A percentile compares a stretch with the other conserved stretches of the same genome.
phyloP scores from a whole-genome alignment of 1,140 invertebrate species.

The Nixonia krombeini region DNA sequence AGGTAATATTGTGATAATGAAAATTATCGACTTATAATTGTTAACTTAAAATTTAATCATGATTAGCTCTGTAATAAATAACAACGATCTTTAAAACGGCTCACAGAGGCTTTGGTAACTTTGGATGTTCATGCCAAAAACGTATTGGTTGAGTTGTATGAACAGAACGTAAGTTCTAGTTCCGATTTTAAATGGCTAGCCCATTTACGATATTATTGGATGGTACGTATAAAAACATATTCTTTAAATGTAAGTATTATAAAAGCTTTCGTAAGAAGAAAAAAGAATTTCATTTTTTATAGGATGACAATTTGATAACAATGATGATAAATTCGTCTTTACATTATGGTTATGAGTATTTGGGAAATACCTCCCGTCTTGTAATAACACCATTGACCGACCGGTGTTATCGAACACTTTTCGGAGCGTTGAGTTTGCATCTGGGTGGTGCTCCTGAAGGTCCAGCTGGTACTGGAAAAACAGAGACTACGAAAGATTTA shows the following conservation, averaged over 20 bases:
- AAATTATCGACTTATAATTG: too few relatives aligned
- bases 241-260: not conserved
- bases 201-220: slow-evolving; percentile 95
- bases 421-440: slow-evolving; percentile 90
- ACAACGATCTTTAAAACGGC: too few relatives aligned
- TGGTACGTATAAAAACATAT: slow-evolving; percentile 73
- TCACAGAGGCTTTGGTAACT: slow-evolving; percentile 86
- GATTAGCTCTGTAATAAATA: too few relatives aligned
- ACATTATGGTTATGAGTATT: slow-evolving; percentile 94
- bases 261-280: too few relatives aligned
- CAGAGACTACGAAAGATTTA: slow-evolving; percentile 96
- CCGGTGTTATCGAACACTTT: slow-evolving; percentile 90
- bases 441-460: slow-evolving; percentile 92
- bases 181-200: slow-evolving; percentile 95
- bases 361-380: slow-evolving; percentile 89
- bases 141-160: slow-evolving; percentile 81
- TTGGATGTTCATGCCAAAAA: slow-evolving; percentile 94
- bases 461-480: slow-evolving; percentile 96
- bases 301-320: slow-evolving; percentile 81
- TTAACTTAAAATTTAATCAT: too few relatives aligned
- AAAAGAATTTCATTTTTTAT: not conserved
- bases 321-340: slow-evolving; percentile 94
- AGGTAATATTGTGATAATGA: too few relatives aligned
- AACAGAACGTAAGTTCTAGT: slow-evolving; percentile 77
- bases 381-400: slow-evolving; percentile 93